Percentiles rank a stretch among this genome's conserved stretches.
Conservation (phyloP, 1,140 invertebrate species). For the Ceratitis capitata region DNA sequence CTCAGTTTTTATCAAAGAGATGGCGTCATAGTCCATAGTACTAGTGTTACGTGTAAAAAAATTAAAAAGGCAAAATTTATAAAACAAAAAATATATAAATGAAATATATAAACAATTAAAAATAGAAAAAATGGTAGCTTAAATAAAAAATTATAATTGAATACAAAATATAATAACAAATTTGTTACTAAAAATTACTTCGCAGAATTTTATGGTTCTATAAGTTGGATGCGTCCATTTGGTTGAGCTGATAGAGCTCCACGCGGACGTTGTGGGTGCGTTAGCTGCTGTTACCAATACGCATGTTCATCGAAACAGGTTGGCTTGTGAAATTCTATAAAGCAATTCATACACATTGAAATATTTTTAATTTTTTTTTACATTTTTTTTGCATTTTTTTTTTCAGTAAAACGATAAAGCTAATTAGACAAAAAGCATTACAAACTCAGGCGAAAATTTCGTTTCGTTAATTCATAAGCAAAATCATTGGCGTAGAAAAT, state of each 20-base stretch:
- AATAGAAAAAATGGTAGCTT: no score
- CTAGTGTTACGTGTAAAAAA: no score
- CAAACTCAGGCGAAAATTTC: not conserved
- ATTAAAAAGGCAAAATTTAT: no score
- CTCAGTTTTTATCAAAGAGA: no score
- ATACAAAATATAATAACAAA: not conserved
- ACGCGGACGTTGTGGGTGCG: not conserved
- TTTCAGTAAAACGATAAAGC: not conserved
- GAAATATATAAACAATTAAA: no score
- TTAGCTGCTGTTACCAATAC: no score
- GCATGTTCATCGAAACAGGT: not conserved
- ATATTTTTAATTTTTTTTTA: not conserved
- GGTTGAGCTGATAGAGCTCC: not conserved
- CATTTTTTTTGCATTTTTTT: not conserved
- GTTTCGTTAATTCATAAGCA: conserved; percentile 22
- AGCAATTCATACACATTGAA: not conserved
- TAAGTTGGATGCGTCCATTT: not conserved
- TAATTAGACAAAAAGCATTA: conserved; percentile 24
- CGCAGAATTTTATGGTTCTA: not conserved
- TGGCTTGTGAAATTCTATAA: not conserved
- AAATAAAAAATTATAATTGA: no score
- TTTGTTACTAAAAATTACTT: not conserved
- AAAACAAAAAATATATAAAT: no score
- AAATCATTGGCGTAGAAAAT: conserved; percentile 34
- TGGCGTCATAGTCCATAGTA: no score